Conservation (phyloP, 2,113 vertebrate genomes). For the Charadrius vociferus region DNA sequence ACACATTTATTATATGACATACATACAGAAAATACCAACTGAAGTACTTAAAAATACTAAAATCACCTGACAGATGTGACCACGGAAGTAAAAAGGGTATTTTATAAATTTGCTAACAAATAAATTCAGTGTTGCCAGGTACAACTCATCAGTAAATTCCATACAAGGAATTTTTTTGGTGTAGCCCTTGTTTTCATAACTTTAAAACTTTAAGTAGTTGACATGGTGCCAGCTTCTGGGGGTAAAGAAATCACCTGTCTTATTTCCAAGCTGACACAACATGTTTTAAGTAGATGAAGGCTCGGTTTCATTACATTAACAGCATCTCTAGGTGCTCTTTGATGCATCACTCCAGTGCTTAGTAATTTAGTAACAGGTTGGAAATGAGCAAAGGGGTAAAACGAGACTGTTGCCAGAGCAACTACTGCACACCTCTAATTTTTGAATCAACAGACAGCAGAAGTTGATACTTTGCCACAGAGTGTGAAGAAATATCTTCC, state of each 20-base stretch:
- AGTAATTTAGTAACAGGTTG: conserved; percentile 96
- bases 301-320: conserved; percentile 88
- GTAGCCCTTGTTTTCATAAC: conserved; percentile 56
- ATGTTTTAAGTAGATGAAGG: conserved; percentile 81
- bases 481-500: conserved; percentile 35
- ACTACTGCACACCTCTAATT: conserved; percentile 79
- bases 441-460: conserved; percentile 73
- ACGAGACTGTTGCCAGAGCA: conserved; percentile 88
- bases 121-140: background rate
- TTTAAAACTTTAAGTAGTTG: conserved; percentile 77
- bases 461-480: conserved; percentile 76
- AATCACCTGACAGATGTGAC: background rate
- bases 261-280: conserved; percentile 84
- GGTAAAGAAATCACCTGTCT: conserved; percentile 69
- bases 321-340: conserved; percentile 83
- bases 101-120: background rate
- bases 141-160: background rate
- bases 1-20: background rate
- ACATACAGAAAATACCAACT: background rate
- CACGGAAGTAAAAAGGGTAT: background rate
- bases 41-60: background rate
- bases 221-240: conserved; percentile 61
- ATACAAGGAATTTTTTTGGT: background rate
- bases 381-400: conserved; percentile 91
- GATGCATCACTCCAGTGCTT: conserved; percentile 80